phyloP scores from a whole-genome alignment of 2,113 vertebrate species.

The Lanius collurio region DNA sequence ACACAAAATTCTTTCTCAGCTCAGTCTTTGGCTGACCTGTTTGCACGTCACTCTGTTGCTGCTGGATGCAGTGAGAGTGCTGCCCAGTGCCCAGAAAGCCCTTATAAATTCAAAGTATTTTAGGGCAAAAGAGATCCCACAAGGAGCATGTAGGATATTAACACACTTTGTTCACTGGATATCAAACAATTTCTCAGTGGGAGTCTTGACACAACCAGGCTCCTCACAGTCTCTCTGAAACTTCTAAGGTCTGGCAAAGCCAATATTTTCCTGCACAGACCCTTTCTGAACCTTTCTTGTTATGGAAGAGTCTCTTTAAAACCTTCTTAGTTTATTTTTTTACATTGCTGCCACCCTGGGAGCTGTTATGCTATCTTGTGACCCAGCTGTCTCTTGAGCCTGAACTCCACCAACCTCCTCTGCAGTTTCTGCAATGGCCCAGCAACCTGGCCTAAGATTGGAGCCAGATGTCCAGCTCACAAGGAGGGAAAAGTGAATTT shows the following conservation, averaged over 20 bases:
- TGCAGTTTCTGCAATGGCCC: not conserved
- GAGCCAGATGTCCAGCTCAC: not conserved
- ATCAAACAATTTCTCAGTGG: not conserved
- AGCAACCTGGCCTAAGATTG: not conserved
- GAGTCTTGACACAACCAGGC: not conserved
- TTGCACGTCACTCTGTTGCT: not conserved
- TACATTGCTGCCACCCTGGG: not conserved
- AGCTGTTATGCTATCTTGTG: not conserved
- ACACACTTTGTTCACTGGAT: not conserved
- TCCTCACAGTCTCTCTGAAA: not conserved
- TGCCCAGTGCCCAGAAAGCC: not conserved
- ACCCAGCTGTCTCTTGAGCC: not conserved
- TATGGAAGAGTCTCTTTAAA: not conserved
- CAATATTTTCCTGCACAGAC: not conserved
- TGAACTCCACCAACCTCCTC: not conserved
- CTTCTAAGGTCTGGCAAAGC: not conserved
- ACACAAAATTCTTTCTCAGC: not conserved
- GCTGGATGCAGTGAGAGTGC: not conserved
- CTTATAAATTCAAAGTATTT: not conserved
- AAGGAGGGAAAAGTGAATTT: not conserved
- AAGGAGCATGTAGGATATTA: not conserved
- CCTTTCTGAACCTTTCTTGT: not conserved
- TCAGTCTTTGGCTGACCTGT: not conserved
- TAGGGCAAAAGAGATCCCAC: not conserved
- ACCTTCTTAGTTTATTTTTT: not conserved